Base-by-base conservation (phyloP, 1,140 invertebrate species). In the Ceratina calcarata region DNA sequence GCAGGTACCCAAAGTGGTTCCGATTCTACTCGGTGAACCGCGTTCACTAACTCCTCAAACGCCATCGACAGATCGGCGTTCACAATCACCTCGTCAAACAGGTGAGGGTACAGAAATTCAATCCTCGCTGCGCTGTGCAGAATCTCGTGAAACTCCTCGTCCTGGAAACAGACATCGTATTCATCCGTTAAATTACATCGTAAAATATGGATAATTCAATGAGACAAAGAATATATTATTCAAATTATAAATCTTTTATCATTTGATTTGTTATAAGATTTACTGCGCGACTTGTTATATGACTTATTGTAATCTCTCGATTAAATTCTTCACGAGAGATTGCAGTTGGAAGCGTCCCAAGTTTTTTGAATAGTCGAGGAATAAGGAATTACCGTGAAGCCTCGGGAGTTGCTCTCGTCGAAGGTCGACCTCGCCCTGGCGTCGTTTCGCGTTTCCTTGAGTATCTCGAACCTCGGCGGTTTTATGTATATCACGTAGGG, bases 1-100 rank as follows among this genome's bases (percentile, higher is more conserved):
- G 96, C 96, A 15, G 99, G 99, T 18, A 99, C 98, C 99, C 99
- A 99, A 18, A 98, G 95, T 13, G 98, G 98, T 91, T 99, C 98
- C 3, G 96, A 97, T 92, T 99, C 98, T 20, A 99, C 95, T 87
- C 96, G 94, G 91, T 97, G 96, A 2, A 97, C 96, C 62, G 96
- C 95, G 81, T 95, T 94, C 7, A 98, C 93, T 3, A 99, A 95
- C 88, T 98, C 96, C 83, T 97, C 96, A 86, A 99, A 98, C 32
- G 98, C 97, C 65, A 95, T 94, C 2, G 96, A 95, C 65, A 99
- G 93, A 88, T 99, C 97, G 22, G 96, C 97, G 90, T 99, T 99
- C 2, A 99, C 95, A 24, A 99, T 97, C 68, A 96, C 95, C 86
- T 97, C 97, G 92, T 99, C 99, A 91, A 99, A 99, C 88, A 97